Base-by-base conservation (phyloP, 2,113 vertebrate genomes). In the Myodes glareolus region DNA sequence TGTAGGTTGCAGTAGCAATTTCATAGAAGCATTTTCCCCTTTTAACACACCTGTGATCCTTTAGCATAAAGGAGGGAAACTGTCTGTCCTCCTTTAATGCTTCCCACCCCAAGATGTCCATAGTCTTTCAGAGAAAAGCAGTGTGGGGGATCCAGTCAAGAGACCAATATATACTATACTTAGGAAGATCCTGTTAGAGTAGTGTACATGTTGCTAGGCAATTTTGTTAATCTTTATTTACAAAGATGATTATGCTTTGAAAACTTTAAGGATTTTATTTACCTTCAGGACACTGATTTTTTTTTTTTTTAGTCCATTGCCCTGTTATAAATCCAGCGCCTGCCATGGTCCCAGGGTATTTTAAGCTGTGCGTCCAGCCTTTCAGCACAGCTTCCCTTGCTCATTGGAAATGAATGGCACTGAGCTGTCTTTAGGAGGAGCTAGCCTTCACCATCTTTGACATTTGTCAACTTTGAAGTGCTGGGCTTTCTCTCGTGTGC, bases 41-140 rank as follows among this genome's bases (percentile, higher is more conserved):
- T 95, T 45, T 89, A 73, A 9, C 39, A 21, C 5, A 5, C 58
- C 3, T 68, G 12, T 78, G 23, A 47, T 7, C 47, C 68, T 76
- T 89, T 76, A 75, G 29, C 0, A n/a, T 63, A n/a, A 77, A 39
- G 67, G 16, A 65, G 52, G 50, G 0, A 63, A 85, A 45, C 61
- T 10, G 25, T 8, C 25, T 8, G 23, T 3, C 7, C 10, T 21
- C 23, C 29, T 7, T 14, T 39, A 31, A 63, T 39, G 5, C 2
- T 0, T 2, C 19, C 7, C 1, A 3, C 25, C 10, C 7, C 9
- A 80, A n/a, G 13, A 70, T 14, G 29, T 13, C 61, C 3, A 1
- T 10, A 29, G 14, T 13, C 23, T 81, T 36, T 7, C 45, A 5
- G 25, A 25, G 19, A 72, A 45, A 73, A 94, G 13, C 85, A 47